Conservation (phyloP, 2,888 invertebrate genomes). For the Axea sp. region DNA sequence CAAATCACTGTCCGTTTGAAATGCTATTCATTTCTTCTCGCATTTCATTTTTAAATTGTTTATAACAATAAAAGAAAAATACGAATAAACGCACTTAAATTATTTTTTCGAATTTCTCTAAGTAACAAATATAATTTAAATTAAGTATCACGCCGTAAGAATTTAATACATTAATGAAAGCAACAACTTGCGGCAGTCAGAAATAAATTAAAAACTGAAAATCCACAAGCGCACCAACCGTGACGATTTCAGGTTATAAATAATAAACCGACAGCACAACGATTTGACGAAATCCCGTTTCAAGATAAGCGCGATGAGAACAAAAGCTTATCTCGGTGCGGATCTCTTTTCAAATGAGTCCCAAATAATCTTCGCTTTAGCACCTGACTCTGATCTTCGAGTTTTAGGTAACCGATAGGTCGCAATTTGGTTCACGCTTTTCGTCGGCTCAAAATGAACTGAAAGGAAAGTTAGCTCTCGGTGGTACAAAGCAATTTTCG, state of each 20-base stretch:
- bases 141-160: no score
- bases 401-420: conserved; percentile 49
- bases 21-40: no score
- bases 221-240: conserved; percentile 2
- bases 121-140: no score
- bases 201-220: conserved; percentile 7
- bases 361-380: conserved; percentile 42
- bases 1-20: no score
- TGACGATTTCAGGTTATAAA: conserved; percentile 38
- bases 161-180: no score
- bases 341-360: conserved; percentile 49
- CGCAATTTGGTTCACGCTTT: conserved; percentile 51
- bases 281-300: conserved; percentile 42
- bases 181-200: no score
- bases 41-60: no score
- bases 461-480: conserved; percentile 46
- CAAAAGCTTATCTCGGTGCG: conserved; percentile 46
- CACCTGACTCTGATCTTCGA: conserved; percentile 43
- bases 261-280: conserved; percentile 28
- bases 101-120: no score
- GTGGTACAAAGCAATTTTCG: conserved; percentile 36
- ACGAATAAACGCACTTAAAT: no score
- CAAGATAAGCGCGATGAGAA: conserved; percentile 43
- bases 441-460: conserved; percentile 35
- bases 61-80: no score